phyloP scores from a whole-genome alignment of 1,140 invertebrate species.

The Myzus persicae region DNA sequence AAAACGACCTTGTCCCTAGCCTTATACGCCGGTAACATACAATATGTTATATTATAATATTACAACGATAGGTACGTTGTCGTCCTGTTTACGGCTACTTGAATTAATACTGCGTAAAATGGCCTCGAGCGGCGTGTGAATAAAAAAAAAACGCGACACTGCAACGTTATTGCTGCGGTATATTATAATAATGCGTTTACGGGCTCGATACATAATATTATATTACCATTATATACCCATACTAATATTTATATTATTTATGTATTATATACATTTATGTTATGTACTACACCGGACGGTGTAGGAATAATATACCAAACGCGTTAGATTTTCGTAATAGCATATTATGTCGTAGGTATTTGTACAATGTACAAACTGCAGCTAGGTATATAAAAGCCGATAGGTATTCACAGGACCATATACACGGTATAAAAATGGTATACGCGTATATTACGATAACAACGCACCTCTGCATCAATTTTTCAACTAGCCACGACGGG shows the following conservation, averaged over 20 bases:
- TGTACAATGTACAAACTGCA: no score
- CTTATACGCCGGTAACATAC: slow-evolving; percentile 22
- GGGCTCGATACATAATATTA: background rate
- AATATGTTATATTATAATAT: slow-evolving; percentile 9
- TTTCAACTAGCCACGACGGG: background rate
- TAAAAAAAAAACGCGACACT: slow-evolving; percentile 1
- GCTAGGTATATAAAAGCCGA: no score
- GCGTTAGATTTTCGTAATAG: background rate
- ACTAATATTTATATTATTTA: background rate
- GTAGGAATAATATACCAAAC: background rate
- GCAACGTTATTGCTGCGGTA: background rate
- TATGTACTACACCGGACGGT: background rate
- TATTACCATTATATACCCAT: background rate
- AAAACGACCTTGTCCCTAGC: slow-evolving; percentile 1
- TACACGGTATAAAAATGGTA: background rate
- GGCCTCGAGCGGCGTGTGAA: background rate
- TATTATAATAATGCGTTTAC: slow-evolving; percentile 16
- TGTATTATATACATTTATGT: no score
- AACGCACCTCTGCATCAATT: background rate
- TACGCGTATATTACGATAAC: background rate
- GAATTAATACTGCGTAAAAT: slow-evolving; percentile 15
- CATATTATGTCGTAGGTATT: background rate
- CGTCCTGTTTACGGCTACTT: background rate
- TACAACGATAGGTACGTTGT: background rate
- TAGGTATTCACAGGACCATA: no score